These are phyloP conservation scores for Drosophila baimaii DNA, from an alignment of 1,140 invertebrate genomes.

Conservation along the genomic window DNA sequence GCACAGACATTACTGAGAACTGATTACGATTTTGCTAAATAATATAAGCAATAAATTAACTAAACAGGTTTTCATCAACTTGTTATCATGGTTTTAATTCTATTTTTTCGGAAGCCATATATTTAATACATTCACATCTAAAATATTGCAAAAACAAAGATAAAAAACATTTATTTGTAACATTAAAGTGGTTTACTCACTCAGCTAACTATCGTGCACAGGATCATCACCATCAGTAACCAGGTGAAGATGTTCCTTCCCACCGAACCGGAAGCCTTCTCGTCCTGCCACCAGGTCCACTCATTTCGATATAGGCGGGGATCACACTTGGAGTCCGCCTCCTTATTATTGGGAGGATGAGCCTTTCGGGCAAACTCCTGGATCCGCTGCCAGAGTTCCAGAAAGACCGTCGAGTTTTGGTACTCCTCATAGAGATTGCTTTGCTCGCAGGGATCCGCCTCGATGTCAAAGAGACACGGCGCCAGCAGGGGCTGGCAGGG, in stretches of 20 bases:
- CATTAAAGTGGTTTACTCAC: too few relatives aligned
- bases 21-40: neutral
- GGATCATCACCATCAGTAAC: neutral
- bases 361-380: slow-evolving; percentile 51
- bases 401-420: slow-evolving; percentile 42
- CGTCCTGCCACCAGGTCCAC: slow-evolving; percentile 79
- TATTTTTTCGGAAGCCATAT: neutral
- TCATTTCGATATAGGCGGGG: slow-evolving; percentile 58
- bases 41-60: slow-evolving; percentile 17
- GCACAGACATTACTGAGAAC: slow-evolving; percentile 9
- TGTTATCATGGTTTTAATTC: neutral
- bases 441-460: slow-evolving; percentile 91
- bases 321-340: slow-evolving; percentile 52
- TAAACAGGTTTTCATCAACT: neutral
- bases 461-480: slow-evolving; percentile 91
- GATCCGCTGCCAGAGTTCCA: slow-evolving; percentile 47
- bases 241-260: neutral
- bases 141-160: neutral
- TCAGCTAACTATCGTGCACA: neutral
- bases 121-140: neutral
- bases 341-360: slow-evolving; percentile 60
- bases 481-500: slow-evolving; percentile 83
- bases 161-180: too few relatives aligned
- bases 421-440: slow-evolving; percentile 87
- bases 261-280: slow-evolving; percentile 11